Evolutionary conservation across 2,113 vertebrate genomes (phyloP).

Genomic region (Neopipo cinnamomea): DNA sequence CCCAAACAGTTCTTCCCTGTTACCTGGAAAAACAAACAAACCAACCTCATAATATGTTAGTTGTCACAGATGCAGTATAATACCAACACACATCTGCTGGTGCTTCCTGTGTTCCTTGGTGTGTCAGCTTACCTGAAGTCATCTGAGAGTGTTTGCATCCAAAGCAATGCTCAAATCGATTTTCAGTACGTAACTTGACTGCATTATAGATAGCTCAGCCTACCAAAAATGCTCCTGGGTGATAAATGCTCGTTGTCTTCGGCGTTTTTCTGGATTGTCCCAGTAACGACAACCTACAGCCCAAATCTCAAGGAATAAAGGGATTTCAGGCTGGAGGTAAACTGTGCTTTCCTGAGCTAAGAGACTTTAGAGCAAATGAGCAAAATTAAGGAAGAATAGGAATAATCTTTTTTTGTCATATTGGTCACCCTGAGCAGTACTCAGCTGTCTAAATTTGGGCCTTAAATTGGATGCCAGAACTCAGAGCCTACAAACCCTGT

Average conservation of each 20-base stretch:
- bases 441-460: neutral
- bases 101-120: neutral
- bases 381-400: neutral
- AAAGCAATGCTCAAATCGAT: neutral
- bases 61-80: neutral
- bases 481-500: neutral
- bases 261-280: neutral
- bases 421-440: neutral
- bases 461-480: neutral
- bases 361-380: neutral
- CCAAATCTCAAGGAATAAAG: neutral
- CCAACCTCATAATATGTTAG: neutral
- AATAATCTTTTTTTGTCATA: neutral
- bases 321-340: neutral
- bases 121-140: neutral
- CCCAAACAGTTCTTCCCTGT: slow-evolving; percentile 7
- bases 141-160: neutral
- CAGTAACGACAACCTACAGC: neutral
- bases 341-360: neutral
- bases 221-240: neutral
- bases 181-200: neutral
- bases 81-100: neutral
- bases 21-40: neutral
- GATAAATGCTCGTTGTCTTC: neutral
- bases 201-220: neutral